Percentiles rank a stretch among this genome's conserved stretches.
These are phyloP conservation scores for Tachuris rubrigastra DNA, from an alignment of 2,113 vertebrate species.

Conservation along the genomic window DNA sequence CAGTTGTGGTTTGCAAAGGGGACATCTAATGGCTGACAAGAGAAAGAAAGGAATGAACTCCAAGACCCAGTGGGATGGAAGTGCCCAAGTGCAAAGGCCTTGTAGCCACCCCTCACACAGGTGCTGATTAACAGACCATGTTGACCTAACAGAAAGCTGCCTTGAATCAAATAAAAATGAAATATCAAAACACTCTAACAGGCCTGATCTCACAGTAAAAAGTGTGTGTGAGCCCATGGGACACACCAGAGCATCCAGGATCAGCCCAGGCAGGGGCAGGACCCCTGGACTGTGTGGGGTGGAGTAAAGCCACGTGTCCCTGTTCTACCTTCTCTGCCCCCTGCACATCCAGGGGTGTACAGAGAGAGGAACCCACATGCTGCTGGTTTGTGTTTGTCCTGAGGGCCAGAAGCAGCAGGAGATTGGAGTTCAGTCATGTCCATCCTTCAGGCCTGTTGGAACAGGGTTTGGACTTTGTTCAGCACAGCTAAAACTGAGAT, in stretches of 20 bases:
- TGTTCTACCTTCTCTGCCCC: fast-evolving
- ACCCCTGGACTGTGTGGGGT: not conserved
- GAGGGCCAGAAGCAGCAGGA: not conserved
- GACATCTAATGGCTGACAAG: not conserved
- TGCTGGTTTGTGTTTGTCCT: not conserved
- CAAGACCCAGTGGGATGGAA: not conserved
- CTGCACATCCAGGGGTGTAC: not conserved
- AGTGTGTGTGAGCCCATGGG: not conserved
- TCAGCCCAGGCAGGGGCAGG: not conserved
- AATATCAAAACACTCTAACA: not conserved
- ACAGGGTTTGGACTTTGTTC: not conserved
- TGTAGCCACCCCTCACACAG: not conserved
- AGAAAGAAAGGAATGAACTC: not conserved
- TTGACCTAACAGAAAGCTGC: not conserved
- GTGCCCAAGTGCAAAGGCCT: fast-evolving
- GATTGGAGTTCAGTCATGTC: not conserved
- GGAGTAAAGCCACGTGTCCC: not conserved
- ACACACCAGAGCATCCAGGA: not conserved
- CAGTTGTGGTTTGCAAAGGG: not conserved
- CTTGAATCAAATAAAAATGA: not conserved
- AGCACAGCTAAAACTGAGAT: not conserved
- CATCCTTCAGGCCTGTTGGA: fast-evolving
- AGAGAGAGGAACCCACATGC: fast-evolving
- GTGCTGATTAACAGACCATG: not conserved
- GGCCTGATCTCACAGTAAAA: not conserved